Conservation (phyloP, 1,140 invertebrate species). For the Pentalonia nigronervosa region DNA sequence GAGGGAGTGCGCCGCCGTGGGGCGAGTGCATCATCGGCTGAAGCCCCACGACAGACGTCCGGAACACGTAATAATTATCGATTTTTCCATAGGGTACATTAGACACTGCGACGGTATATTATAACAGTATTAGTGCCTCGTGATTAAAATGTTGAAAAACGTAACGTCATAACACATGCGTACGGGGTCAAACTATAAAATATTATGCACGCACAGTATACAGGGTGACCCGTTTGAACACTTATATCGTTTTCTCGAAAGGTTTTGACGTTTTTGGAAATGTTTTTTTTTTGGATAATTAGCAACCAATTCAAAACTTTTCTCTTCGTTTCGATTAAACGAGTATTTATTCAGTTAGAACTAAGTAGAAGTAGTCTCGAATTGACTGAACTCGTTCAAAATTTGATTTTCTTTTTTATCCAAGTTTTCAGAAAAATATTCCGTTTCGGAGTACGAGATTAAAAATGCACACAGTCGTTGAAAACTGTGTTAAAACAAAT, state of each 20-base stretch:
- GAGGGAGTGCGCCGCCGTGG: background rate
- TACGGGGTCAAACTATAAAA: background rate
- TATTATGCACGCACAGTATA: background rate
- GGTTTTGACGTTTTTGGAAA: background rate
- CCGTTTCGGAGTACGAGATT: no score
- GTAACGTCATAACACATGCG: background rate
- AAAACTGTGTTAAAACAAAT: no score
- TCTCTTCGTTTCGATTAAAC: no score
- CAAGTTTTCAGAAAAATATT: no score
- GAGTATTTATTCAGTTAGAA: no score
- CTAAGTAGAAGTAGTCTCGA: no score
- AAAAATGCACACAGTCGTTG: no score
- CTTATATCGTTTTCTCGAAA: background rate
- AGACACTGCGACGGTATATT: background rate
- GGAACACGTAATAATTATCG: conserved; percentile 38
- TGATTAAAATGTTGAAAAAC: conserved; percentile 12
- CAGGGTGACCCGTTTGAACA: background rate
- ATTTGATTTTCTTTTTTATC: no score
- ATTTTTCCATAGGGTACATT: background rate
- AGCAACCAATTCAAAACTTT: no score
- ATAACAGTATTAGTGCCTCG: conserved; percentile 1
- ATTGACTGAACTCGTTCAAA: no score
- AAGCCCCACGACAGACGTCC: conserved; percentile 4
- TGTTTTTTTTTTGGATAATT: background rate
- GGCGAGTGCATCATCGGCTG: background rate